phyloP scores from a whole-genome alignment of 2,888 invertebrate species.

The Mythimna pallens region DNA sequence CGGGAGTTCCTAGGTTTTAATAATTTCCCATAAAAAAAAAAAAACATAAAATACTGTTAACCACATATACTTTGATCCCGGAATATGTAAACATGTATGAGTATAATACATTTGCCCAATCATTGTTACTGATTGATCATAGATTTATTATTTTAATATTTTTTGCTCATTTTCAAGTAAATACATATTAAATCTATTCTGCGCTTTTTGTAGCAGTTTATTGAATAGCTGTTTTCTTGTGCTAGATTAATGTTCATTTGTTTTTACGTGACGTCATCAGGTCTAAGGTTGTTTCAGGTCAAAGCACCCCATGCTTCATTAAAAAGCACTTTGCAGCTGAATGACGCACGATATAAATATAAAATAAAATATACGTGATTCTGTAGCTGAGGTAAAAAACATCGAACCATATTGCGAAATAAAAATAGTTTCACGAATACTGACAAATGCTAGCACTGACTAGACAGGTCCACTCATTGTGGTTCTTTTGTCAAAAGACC shows the following conservation, averaged over 20 bases:
- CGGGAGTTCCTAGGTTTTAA: too few species aligned
- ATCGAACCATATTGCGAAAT: too few species aligned
- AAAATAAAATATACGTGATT: too few species aligned
- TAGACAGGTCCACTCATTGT: too few species aligned
- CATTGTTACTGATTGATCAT: constrained; percentile 40
- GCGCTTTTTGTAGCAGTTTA: constrained; percentile 10
- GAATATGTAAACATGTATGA: constrained; percentile 12
- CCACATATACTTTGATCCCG: constrained; percentile 42
- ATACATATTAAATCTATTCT: not conserved
- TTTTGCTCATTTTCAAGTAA: constrained; percentile 40
- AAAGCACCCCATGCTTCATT: not conserved
- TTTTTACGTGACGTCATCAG: not conserved
- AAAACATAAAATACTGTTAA: not conserved
- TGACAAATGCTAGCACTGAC: too few species aligned
- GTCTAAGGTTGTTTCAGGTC: not conserved
- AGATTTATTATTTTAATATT: constrained; percentile 8
- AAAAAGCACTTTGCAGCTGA: too few species aligned
- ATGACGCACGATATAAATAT: too few species aligned
- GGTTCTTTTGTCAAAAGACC: too few species aligned
- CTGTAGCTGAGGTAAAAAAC: too few species aligned
- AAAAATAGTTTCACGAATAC: too few species aligned
- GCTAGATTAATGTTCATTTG: not conserved
- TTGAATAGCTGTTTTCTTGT: constrained; percentile 20
- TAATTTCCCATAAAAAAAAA: too few species aligned
- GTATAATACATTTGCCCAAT: constrained; percentile 33